phyloP scores from a whole-genome alignment of 1,140 invertebrate genomes.

The Steinernema feltiae region DNA sequence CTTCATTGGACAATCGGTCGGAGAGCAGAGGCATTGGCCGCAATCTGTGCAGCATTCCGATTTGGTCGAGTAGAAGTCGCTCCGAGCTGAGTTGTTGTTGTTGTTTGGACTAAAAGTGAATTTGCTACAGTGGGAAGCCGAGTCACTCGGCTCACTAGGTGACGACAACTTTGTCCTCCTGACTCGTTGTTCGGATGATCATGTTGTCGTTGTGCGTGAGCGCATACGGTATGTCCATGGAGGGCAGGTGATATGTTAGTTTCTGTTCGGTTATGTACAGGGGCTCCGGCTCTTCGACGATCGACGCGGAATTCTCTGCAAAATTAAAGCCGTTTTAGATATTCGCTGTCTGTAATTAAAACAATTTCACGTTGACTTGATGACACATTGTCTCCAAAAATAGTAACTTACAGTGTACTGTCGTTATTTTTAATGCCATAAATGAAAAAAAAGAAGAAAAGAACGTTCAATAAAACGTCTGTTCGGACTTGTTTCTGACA shows the following conservation, averaged over 20 bases:
- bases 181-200: neutral
- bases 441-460: no score
- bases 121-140: neutral
- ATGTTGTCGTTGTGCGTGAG: conserved; percentile 10
- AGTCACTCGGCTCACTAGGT: neutral
- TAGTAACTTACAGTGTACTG: no score
- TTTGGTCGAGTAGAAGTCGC: neutral
- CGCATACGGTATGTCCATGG: neutral
- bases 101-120: neutral
- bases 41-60: neutral
- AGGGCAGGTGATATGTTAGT: conserved; percentile 7
- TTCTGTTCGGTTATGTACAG: conserved; percentile 14
- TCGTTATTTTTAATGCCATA: no score
- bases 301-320: neutral
- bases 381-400: no score
- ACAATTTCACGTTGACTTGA: no score
- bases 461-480: no score
- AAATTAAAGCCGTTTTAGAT: neutral
- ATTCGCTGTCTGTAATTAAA: no score
- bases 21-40: neutral
- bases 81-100: conserved; percentile 2
- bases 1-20: neutral
- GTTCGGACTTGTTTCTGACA: no score
- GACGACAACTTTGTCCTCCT: neutral
- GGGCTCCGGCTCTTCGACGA: neutral